These are phyloP conservation scores for Cheilinus undulatus DNA, from an alignment of 2,113 vertebrate genomes.

Conservation along the genomic window DNA sequence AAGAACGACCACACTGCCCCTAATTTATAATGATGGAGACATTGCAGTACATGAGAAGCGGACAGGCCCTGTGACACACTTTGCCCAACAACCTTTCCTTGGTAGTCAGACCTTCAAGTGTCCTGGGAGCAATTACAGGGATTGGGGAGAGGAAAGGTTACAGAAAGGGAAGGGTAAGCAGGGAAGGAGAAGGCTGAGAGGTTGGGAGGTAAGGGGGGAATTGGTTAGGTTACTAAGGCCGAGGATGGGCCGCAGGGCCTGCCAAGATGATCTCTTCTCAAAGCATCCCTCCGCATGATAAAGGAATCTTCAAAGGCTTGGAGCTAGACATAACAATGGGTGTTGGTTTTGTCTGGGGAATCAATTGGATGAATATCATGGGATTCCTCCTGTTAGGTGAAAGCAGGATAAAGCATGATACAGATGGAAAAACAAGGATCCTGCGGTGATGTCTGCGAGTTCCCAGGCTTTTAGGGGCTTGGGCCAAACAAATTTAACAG, in stretches of 20 bases:
- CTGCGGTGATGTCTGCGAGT: conserved; percentile 72
- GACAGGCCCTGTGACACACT: conserved; percentile 86
- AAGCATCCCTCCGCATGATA: conserved; percentile 81
- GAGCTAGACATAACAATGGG: conserved; percentile 76
- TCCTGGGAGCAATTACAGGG: conserved; percentile 66
- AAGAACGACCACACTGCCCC: conserved; percentile 83
- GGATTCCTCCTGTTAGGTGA: conserved; percentile 83
- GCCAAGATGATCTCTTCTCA: conserved; percentile 80
- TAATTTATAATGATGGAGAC: conserved; percentile 86
- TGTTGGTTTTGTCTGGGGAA: conserved; percentile 72
- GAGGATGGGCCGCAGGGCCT: conserved; percentile 82
- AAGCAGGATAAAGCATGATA: conserved; percentile 83
- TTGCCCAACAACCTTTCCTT: conserved; percentile 83
- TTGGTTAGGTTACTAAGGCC: conserved; percentile 80
- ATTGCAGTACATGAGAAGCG: conserved; percentile 87
- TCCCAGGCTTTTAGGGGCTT: conserved; percentile 81
- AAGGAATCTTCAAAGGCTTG: conserved; percentile 82
- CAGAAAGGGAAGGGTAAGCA: conserved; percentile 51
- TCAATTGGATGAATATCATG: conserved; percentile 77
- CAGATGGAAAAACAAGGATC: conserved; percentile 75
- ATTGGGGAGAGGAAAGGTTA: conserved; percentile 61
- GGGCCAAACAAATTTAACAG: conserved; percentile 53
- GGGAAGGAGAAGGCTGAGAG: conserved; percentile 60
- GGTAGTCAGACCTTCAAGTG: conserved; percentile 78
- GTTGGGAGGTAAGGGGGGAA: conserved; percentile 66